Percentiles rank a stretch among this genome's conserved stretches.
These are phyloP conservation scores for Protaetia brevitarsis DNA, from an alignment of 1,140 invertebrate species.

Conservation along the genomic window DNA sequence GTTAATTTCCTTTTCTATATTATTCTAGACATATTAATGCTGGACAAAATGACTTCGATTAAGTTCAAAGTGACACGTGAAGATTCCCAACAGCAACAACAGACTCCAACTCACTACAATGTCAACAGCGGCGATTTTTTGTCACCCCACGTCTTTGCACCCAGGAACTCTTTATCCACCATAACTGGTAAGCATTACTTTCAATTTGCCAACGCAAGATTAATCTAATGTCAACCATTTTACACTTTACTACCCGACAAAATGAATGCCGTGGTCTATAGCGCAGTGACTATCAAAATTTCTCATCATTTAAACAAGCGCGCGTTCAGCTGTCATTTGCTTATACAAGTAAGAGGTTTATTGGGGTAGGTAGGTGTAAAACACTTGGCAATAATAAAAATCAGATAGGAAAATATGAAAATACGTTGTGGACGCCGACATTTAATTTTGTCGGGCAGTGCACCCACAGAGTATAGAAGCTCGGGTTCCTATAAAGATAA, in stretches of 20 bases:
- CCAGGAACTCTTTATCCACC: slow-evolving; percentile 50
- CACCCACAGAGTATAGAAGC: no score
- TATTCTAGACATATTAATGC: no score
- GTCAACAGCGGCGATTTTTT: slow-evolving; percentile 36
- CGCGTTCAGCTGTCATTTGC: no score
- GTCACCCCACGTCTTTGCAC: slow-evolving; percentile 50
- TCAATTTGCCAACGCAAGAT: no score
- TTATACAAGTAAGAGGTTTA: background rate
- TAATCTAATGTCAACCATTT: no score
- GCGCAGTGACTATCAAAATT: no score
- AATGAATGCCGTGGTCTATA: background rate
- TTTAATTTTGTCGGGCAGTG: no score
- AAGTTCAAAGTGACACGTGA: slow-evolving; percentile 37
- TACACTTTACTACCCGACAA: background rate
- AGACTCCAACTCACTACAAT: slow-evolving; percentile 22
- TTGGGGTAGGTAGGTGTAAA: background rate
- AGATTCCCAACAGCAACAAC: slow-evolving; percentile 29
- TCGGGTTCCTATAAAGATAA: no score
- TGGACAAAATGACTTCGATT: slow-evolving; percentile 34
- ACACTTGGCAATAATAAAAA: no score
- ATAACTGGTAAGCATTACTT: slow-evolving; percentile 48
- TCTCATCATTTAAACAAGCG: no score
- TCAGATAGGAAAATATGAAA: background rate
- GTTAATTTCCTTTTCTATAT: no score
- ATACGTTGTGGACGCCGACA: slow-evolving; percentile 14